Base-by-base conservation (phyloP, 2,888 invertebrate species). In the Hemithea aestivaria region DNA sequence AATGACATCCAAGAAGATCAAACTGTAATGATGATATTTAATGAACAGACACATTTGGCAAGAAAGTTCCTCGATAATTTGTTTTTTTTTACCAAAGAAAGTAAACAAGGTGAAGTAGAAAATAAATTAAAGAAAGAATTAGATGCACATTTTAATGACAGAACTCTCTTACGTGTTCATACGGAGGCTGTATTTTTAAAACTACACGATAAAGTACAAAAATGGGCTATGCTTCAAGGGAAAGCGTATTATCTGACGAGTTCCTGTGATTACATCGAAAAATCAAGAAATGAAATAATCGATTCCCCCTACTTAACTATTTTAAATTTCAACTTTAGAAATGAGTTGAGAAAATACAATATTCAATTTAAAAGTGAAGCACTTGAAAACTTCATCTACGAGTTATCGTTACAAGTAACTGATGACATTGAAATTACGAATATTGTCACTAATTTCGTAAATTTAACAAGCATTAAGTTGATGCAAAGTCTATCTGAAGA, bases 31-130 rank as follows among this genome's bases (percentile, higher is more conserved):
- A 48, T 49, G 23, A 46, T 39, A 9, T 66, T 66, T 30, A 48
- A 51, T 20, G 40, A 58, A 32, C 48, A 54, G 28, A 67, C 64
- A 31, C 55, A 42, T 40, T 35, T 51, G 8, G 62, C 61, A 0
- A 32, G 48, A 33, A 49, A 62, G 8, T 68, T 61, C 46, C 40
- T 66, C 11, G 32, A 36, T 8, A 58, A 56, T 35, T 38, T 67
- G 20, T 68, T 58, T 54, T 64, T 68, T 50, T 67, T 64, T 16
- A 62, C 68, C 12, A 54, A 62, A 27, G 64, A 67, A 56, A 56
- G 58, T 3, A 60, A 61, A 37, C 62, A 68, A 45, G 53, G 58
- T 27, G 29, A 36, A 36, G 54, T 67, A 6, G 68, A 67, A 48
- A 28, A 1, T 0, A 53, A 53, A 25, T 30, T 67, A 2, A 67